A percentile compares a stretch with the other conserved stretches of the same genome.
These are phyloP conservation scores for Agelas oroides DNA, from an alignment of 37 sponge, comb jelly and placozoan genomes.

Conservation along the genomic window DNA sequence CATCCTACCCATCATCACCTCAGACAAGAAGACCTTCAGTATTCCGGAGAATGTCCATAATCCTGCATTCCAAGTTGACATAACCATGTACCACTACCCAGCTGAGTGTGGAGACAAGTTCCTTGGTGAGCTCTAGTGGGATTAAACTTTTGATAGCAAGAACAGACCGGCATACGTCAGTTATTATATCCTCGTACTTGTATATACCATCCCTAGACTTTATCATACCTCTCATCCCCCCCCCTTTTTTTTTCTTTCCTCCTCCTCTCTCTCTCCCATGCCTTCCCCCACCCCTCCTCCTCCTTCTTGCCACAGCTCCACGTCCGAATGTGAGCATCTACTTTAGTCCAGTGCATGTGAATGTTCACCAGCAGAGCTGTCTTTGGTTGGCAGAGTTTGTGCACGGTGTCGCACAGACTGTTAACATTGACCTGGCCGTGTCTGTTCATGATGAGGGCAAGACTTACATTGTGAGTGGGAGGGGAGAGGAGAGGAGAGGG, in stretches of 20 bases:
- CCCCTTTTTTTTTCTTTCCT: background rate
- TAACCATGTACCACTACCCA: constrained; percentile 71
- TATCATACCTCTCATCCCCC: background rate
- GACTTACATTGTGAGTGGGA: constrained; percentile 39
- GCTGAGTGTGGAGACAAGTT: constrained; percentile 48
- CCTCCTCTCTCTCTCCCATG: background rate
- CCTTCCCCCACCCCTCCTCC: constrained; percentile 6
- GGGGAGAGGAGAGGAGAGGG: background rate
- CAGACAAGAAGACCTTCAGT: constrained; percentile 83
- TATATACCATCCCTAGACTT: too few species aligned
- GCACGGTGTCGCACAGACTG: constrained; percentile 58
- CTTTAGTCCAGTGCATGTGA: constrained; percentile 76
- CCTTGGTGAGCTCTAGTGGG: constrained; percentile 43
- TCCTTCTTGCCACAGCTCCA: constrained; percentile 58
- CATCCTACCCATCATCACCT: constrained; percentile 63
- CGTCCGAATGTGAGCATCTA: constrained; percentile 73
- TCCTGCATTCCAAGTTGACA: constrained; percentile 70
- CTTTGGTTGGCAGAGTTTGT: constrained; percentile 86
- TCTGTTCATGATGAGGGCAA: constrained; percentile 49
- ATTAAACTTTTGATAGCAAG: background rate
- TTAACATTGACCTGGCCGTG: constrained; percentile 70
- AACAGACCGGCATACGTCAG: too few species aligned
- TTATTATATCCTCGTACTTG: too few species aligned
- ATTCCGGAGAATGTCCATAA: constrained; percentile 71
- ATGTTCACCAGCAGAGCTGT: constrained; percentile 73